A percentile compares a stretch with the other conserved stretches of the same genome.
Conservation (phyloP, 2,888 invertebrate genomes). For the Morinoia aosen region DNA sequence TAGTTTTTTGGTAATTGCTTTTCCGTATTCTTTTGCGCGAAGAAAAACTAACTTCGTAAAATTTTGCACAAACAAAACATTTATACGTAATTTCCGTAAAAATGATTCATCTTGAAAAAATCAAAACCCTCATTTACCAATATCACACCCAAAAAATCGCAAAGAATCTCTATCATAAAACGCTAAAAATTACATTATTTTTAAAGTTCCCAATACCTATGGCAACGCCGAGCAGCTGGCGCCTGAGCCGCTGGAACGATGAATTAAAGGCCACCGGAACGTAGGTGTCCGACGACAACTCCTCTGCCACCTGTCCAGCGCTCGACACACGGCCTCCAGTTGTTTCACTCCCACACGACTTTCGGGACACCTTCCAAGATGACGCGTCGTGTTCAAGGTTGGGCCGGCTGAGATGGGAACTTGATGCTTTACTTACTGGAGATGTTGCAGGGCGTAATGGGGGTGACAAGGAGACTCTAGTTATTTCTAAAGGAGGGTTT, state of each 20-base stretch:
- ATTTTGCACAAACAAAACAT: no score
- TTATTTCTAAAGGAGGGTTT: neutral
- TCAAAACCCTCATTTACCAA: no score
- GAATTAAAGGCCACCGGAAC: slow-evolving; percentile 61
- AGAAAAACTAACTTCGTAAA: no score
- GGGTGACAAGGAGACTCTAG: neutral
- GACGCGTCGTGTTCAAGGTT: neutral
- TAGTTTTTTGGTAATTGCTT: no score
- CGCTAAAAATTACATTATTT: neutral
- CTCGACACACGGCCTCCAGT: neutral
- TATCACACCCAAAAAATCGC: no score
- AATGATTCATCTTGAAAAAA: no score
- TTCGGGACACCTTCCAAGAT: neutral
- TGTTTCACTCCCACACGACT: neutral
- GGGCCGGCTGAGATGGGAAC: neutral
- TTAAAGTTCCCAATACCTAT: neutral
- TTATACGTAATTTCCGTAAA: no score
- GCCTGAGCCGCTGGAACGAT: slow-evolving; percentile 60
- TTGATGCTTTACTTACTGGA: neutral
- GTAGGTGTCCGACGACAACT: slow-evolving; percentile 58
- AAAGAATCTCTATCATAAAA: neutral
- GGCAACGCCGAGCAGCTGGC: slow-evolving; percentile 56
- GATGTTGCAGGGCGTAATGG: neutral
- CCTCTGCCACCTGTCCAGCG: slow-evolving; percentile 56
- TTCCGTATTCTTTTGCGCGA: no score